A percentile compares a stretch with the other conserved stretches of the same genome.
These are phyloP conservation scores for Bombus sylvicola DNA, from an alignment of 1,140 invertebrate genomes.

Conservation along the genomic window DNA sequence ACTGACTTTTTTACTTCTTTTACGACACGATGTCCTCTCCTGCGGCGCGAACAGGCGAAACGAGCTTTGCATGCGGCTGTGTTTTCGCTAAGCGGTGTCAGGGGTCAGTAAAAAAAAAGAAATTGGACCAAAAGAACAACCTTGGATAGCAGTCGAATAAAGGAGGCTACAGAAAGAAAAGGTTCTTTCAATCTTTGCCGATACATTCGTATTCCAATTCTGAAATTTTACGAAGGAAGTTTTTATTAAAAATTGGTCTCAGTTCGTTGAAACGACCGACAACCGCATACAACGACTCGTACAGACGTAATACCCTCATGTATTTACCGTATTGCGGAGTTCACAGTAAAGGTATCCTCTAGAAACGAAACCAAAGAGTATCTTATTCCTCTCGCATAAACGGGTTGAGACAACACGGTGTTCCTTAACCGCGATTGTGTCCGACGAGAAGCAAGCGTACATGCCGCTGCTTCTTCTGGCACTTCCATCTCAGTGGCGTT, in stretches of 20 bases:
- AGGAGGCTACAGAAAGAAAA: not conserved
- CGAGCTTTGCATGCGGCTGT: constrained; percentile 62
- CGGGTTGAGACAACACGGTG: constrained; percentile 56
- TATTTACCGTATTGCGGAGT: constrained; percentile 31
- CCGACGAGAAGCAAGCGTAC: constrained; percentile 50
- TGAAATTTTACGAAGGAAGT: no score
- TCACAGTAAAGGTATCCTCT: constrained; percentile 52
- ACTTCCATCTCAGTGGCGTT: constrained; percentile 62
- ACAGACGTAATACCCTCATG: not conserved
- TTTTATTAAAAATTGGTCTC: not conserved
- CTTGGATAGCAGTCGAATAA: not conserved
- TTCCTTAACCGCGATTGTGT: constrained; percentile 66
- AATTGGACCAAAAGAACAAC: constrained; percentile 20
- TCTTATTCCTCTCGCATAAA: constrained; percentile 57
- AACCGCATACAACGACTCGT: not conserved
- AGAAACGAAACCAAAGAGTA: constrained; percentile 61
- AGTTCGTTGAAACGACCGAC: not conserved
- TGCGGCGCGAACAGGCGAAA: constrained; percentile 62
- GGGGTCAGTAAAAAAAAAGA: constrained; percentile 47
- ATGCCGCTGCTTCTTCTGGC: constrained; percentile 59
- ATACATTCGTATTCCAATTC: no score
- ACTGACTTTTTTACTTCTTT: constrained; percentile 56
- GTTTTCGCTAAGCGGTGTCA: constrained; percentile 56
- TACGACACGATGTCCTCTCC: constrained; percentile 53
- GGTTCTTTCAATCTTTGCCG: no score